Evolutionary conservation across 1,140 invertebrate species (phyloP).

Genomic region (Acromyrmex heyeri): DNA sequence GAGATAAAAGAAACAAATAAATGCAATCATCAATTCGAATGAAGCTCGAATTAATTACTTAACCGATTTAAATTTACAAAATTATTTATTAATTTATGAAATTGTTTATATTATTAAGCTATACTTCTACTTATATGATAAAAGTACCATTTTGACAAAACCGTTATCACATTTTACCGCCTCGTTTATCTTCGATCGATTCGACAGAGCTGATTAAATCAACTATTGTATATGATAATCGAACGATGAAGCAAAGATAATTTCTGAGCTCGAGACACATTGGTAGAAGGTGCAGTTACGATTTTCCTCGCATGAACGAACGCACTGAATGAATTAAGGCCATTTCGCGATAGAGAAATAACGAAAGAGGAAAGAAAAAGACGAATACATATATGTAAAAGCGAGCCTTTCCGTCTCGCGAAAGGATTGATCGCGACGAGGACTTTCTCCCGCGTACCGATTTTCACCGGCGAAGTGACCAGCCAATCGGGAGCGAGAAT

Average conservation of each 20-base stretch:
- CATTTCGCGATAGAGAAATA: not conserved
- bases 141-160: slow-evolving; percentile 6
- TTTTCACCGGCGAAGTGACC: slow-evolving; percentile 42
- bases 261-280: slow-evolving; percentile 32
- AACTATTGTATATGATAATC: not conserved
- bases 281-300: not conserved
- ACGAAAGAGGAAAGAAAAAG: not conserved
- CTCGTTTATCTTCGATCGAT: slow-evolving; percentile 40
- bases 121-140: not conserved
- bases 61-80: not conserved
- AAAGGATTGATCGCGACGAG: not conserved
- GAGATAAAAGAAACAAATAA: not conserved
- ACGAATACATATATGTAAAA: not conserved
- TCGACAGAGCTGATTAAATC: slow-evolving; percentile 27
- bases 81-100: not conserved
- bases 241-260: slow-evolving; percentile 8
- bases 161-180: slow-evolving; percentile 6
- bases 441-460: slow-evolving; percentile 43
- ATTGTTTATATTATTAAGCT: not conserved
- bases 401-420: not conserved
- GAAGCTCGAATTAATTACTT: not conserved
- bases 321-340: not conserved
- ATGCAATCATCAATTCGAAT: not conserved
- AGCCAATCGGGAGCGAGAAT: slow-evolving; percentile 45
- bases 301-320: not conserved